Evolutionary conservation across 2,113 vertebrate genomes (phyloP).

Genomic region (Catharus minimus): DNA sequence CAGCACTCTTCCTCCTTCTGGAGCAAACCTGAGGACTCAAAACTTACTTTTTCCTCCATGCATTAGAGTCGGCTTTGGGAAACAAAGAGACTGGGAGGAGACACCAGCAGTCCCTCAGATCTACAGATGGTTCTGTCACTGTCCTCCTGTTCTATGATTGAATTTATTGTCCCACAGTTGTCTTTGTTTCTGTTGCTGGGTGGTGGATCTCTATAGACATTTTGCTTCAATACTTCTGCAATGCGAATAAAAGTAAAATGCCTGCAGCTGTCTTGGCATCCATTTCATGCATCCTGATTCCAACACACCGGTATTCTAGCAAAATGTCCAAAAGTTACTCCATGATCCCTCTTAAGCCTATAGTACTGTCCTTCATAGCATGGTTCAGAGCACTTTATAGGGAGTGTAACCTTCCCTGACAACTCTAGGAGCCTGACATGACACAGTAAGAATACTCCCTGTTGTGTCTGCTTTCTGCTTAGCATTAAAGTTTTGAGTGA

Average conservation of each 20-base stretch:
- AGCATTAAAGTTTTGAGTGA: background rate
- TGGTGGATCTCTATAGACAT: background rate
- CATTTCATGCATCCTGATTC: fast-evolving
- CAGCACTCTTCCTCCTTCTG: background rate
- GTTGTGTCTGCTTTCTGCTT: background rate
- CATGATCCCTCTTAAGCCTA: background rate
- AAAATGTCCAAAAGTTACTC: background rate
- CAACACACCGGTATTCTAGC: background rate
- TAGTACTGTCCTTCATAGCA: background rate
- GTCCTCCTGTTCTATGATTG: background rate
- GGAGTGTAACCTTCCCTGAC: background rate
- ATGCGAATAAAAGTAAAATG: background rate
- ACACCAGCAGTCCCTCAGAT: fast-evolving
- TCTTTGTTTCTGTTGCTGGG: background rate
- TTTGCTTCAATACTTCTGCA: background rate
- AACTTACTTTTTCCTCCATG: background rate
- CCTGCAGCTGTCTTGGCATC: background rate
- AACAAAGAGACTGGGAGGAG: background rate
- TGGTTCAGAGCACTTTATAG: background rate
- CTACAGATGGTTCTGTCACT: background rate
- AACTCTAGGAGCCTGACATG: background rate
- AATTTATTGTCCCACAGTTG: background rate
- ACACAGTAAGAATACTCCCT: background rate
- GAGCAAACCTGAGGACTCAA: background rate
- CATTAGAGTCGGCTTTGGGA: fast-evolving